Evolutionary conservation across 1,140 invertebrate species (phyloP).

Genomic region (Micrasema longulum): DNA sequence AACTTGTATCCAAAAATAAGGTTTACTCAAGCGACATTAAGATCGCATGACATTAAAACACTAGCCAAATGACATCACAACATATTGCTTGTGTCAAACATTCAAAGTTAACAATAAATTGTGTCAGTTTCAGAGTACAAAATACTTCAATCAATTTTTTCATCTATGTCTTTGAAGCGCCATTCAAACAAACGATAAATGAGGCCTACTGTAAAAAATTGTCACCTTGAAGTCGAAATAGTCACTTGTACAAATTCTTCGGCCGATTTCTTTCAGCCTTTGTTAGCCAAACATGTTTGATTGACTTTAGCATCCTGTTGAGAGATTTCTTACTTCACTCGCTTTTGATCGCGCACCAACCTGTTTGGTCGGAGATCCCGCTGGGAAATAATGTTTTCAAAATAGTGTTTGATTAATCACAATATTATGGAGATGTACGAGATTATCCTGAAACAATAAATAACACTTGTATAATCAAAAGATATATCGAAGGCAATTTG

Average conservation of each 20-base stretch:
- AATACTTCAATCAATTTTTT: too few species aligned
- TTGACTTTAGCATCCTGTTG: constrained; percentile 32
- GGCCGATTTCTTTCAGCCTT: not conserved
- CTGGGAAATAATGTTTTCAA: constrained; percentile 37
- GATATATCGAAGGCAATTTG: constrained; percentile 3
- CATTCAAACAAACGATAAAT: too few species aligned
- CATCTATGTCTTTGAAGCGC: too few species aligned
- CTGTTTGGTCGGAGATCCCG: constrained; percentile 27
- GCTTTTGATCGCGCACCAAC: constrained; percentile 12
- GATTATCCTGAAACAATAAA: constrained; percentile 40
- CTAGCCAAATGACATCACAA: too few species aligned
- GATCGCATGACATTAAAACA: too few species aligned
- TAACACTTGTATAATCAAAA: constrained; percentile 29
- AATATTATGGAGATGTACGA: constrained; percentile 37
- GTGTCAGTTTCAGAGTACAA: too few species aligned
- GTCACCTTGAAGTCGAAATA: too few species aligned
- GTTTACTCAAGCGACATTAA: too few species aligned
- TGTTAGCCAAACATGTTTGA: constrained; percentile 15
- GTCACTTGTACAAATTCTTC: not conserved
- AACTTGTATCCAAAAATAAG: too few species aligned
- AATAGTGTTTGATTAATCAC: constrained; percentile 40
- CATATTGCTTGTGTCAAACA: too few species aligned
- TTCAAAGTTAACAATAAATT: too few species aligned
- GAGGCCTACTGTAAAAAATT: too few species aligned
- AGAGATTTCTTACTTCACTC: constrained; percentile 23